Conservation (phyloP, 2,113 vertebrate species). For the Caranx ignobilis region DNA sequence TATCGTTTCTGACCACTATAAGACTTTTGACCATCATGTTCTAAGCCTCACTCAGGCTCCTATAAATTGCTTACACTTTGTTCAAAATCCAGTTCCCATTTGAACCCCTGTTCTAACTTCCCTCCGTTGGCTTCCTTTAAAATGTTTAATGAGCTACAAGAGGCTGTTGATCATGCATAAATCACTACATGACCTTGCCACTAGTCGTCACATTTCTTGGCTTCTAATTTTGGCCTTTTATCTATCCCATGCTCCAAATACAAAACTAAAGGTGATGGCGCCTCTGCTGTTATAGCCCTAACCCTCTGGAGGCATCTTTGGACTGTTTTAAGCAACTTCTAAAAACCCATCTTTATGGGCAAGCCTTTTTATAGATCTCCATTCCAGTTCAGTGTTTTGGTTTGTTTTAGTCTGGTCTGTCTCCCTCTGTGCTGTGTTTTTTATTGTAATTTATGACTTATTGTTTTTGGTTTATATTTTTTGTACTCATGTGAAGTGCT, state of each 20-base stretch:
- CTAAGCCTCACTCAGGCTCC: no score
- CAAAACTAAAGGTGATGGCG: background rate
- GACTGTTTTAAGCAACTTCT: background rate
- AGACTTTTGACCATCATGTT: no score
- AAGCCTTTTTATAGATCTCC: background rate
- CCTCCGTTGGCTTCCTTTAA: background rate
- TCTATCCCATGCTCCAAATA: background rate
- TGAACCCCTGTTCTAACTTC: background rate
- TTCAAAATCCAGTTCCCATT: no score
- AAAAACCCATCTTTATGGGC: background rate
- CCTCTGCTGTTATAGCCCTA: conserved; percentile 3
- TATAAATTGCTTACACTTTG: no score
- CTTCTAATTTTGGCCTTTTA: background rate
- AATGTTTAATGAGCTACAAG: background rate
- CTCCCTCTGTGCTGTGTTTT: background rate
- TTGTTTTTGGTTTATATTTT: background rate
- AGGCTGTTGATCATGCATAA: no score
- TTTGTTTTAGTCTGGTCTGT: background rate
- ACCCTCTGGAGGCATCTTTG: background rate
- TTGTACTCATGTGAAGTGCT: background rate
- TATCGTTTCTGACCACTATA: background rate
- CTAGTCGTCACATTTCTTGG: background rate
- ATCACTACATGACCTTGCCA: background rate
- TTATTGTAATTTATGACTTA: background rate
- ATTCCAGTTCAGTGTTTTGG: background rate